Evolutionary conservation across 2,888 invertebrate genomes (phyloP), one percentile per base, ranked within the genome.

Genomic region (Polyploca ridens): DNA sequence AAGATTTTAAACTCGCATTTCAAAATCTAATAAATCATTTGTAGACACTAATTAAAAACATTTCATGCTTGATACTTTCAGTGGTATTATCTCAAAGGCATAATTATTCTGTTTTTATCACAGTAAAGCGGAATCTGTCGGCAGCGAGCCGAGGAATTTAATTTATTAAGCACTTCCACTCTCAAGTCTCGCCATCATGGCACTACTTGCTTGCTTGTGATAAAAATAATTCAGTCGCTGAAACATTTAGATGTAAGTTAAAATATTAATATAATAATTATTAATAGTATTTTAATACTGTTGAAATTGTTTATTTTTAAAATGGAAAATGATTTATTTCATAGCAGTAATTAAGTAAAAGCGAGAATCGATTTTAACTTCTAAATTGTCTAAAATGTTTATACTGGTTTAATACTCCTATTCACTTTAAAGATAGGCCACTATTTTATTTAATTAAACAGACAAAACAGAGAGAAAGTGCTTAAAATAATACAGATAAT

Each of bases 91-190:
- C 54, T 19, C 54, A 54, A 19, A 54, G 54, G 19, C 54, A 19
- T 54, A 54, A 54, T 54, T 54, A 19, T 54, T 19, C 54, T 19
- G 54, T 54, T 54, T 49, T 54, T 54, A 19, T 54, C 54, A 54
- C 54, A 10, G 54, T 54, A 19, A 19, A 54, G 54, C 19, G 54
- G 54, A 19, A 54, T 19, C 3, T 19, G 54, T 19, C 19, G 54
- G 54, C 54, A 19, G 10, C 19, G 54, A 54, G 54, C 16, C 10
- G 54, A n/a, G 54, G 54, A 54, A 54, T 54, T 54, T 54, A 54
- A 54, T 54, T 54, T 54, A 54, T 54, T 54, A 54, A 54, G 54
- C 54, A 54, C 54, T 54, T 54, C 54, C 54, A 54, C 54, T 8
- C 19, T 54, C 19, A 8, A 54, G 19, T 54, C 16, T 2, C n/a